Conservation (phyloP, 2,113 vertebrate genomes). For the Carollia perspicillata region DNA sequence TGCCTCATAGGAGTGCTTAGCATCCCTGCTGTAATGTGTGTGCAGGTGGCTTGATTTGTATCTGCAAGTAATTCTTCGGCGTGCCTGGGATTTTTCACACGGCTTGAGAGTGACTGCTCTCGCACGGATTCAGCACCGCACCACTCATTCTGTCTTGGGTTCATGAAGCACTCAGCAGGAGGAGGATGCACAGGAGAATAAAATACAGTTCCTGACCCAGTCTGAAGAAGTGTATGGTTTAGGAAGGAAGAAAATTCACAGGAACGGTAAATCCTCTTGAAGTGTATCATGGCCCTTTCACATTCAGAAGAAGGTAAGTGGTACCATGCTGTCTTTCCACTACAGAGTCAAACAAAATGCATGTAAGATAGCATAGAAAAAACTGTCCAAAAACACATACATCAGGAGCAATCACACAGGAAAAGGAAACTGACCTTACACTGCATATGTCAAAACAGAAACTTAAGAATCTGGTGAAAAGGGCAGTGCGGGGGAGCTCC, state of each 20-base stretch:
- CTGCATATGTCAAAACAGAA: not conserved
- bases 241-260: not conserved
- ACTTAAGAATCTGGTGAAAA: not conserved
- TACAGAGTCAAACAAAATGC: not conserved
- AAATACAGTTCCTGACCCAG: not conserved
- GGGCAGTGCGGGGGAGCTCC: not conserved
- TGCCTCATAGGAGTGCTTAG: not conserved
- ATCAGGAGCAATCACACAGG: not conserved
- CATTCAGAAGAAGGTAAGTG: not conserved
- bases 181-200: not conserved
- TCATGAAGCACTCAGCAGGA: not conserved
- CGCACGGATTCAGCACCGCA: not conserved
- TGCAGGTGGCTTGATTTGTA: not conserved
- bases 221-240: not conserved
- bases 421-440: not conserved
- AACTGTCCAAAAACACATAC: not conserved
- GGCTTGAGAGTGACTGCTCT: not conserved
- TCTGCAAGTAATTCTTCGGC: not conserved
- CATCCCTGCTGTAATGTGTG: not conserved
- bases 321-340: not conserved
- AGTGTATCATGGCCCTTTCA: not conserved
- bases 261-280: not conserved
- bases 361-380: not conserved
- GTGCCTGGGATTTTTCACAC: not conserved
- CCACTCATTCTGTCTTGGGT: not conserved